Evolutionary conservation across 2,888 invertebrate genomes (phyloP), one percentile per base, ranked within the genome.

Genomic region (Hyalella azteca): DNA sequence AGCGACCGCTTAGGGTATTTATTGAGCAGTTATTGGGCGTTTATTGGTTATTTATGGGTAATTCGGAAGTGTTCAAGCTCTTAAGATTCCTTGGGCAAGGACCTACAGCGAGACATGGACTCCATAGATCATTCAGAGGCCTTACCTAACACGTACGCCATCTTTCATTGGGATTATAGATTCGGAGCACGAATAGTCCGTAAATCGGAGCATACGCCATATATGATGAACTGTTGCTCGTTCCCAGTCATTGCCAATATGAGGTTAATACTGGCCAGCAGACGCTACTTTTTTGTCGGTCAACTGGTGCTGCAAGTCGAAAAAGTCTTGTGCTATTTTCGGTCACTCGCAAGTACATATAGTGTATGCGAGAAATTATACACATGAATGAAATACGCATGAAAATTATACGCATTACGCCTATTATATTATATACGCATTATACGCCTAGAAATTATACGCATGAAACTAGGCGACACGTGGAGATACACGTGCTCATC

Each of bases 11-110:
- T 66, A 66, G 19, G 66, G 66, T 66, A 66, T 66, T 66, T 66
- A 66, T 66, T 66, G 66, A 66, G 66, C 66, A 66, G 66, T 66
- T 66, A 66, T 66, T 66, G 66, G 66, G 66, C 66, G 66, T 66
- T 66, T 66, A 66, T 66, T 66, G 66, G 66, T 66, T 66, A 66
- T 66, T 66, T 66, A 66, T 66, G 66, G 66, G 66, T 66, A 66
- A 66, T 66, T 66, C 66, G 66, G 66, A 66, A 66, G 66, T 66
- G 66, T 66, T 66, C 66, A 66, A 19, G 66, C 66, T 36, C 66
- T 66, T 66, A 36, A 66, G 66, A 66, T 66, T 66, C 36, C 66
- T 32, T 36, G 19, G n/a, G 66, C 36, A 66, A 66, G 66, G 66
- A 66, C 66, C 66, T 66, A 5, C 36, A 32, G 36, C 36, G 36